These are phyloP conservation scores for Columba guinea DNA, from an alignment of 2,797 vertebrate species.

Conservation along the genomic window DNA sequence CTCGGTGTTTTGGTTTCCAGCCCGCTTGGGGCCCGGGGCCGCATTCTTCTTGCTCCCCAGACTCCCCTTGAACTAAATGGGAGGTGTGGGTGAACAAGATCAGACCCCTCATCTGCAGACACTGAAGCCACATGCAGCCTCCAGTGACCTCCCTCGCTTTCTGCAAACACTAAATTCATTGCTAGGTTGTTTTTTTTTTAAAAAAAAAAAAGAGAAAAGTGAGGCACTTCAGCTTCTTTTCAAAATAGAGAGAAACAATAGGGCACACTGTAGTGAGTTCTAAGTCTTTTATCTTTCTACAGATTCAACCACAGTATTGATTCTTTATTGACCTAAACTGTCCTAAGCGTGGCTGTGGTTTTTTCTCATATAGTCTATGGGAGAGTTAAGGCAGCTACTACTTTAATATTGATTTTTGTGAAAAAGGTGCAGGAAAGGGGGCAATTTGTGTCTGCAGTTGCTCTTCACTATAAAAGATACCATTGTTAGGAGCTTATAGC, in stretches of 20 bases:
- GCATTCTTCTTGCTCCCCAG: constrained; percentile 29
- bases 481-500: constrained; percentile 83
- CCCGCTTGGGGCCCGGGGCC: not conserved
- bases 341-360: constrained; percentile 86
- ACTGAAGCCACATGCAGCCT: constrained; percentile 64
- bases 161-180: constrained; percentile 67
- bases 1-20: constrained; percentile 33
- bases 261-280: constrained; percentile 83
- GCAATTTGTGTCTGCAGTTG: constrained; percentile 83
- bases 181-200: constrained; percentile 22
- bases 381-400: constrained; percentile 84
- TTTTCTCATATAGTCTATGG: constrained; percentile 82
- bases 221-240: constrained; percentile 76
- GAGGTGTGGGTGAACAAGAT: constrained; percentile 65
- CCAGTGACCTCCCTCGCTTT: constrained; percentile 56
- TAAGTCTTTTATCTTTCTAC: constrained; percentile 90
- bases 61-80: constrained; percentile 53
- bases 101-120: constrained; percentile 55
- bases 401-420: constrained; percentile 87
- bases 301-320: constrained; percentile 94
- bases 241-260: constrained; percentile 83
- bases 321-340: constrained; percentile 97
- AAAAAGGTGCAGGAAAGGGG: constrained; percentile 82
- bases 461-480: constrained; percentile 83
- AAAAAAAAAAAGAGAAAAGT: constrained; percentile 64